Base-by-base conservation (phyloP, 1,140 invertebrate species). In the Drosophila nigrodunni region DNA sequence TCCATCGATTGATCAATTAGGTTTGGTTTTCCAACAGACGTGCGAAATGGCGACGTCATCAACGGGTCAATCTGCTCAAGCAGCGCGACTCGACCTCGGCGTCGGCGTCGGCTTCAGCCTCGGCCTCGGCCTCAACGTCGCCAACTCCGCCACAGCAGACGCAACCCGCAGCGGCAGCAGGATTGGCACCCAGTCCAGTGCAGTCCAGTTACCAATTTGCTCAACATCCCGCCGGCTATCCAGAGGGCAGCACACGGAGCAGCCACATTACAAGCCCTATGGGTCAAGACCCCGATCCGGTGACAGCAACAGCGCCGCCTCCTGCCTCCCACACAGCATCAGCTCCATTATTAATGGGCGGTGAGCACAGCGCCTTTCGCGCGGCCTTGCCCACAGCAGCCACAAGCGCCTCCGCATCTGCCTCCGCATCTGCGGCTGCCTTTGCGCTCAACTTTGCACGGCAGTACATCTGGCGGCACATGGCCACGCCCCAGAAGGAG, bases 11-110 rank as follows among this genome's bases (percentile, higher is more conserved):
- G 92, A 93, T 92, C 91, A 93, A 93, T 93, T 95, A 98, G 97
- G 97, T 98, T 95, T 98, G 97, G 97, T 98, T 98, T 97, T 98
- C 97, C 95, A 98, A 98, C 96, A 97, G 97, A 96, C 96, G 97
- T 94, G 97, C 97, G 93, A 98, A 98, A 95, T 98, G 97, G 97
- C 95, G 97, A 93, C 96, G 97, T 86, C 97, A 98, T 93, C 97
- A 98, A 93, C 96, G 97, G 91, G 98, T 98, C 96, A 98, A 97
- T 93, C 95, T 97, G 80, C 95, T 98, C 93, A 97, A 97, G 93
- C 96, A 96, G 92, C 95, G 93, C 93, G 90, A 91, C 73, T 85
- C 93, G 79, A 74, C 93, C 93, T 82, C 94, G 93, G 75, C 80
- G 92, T 82, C 94, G 93, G 77, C 80, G 68, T 92, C 92, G 75